Evolutionary conservation across 2,888 invertebrate species (phyloP).

Genomic region (Spicauda simplicius): DNA sequence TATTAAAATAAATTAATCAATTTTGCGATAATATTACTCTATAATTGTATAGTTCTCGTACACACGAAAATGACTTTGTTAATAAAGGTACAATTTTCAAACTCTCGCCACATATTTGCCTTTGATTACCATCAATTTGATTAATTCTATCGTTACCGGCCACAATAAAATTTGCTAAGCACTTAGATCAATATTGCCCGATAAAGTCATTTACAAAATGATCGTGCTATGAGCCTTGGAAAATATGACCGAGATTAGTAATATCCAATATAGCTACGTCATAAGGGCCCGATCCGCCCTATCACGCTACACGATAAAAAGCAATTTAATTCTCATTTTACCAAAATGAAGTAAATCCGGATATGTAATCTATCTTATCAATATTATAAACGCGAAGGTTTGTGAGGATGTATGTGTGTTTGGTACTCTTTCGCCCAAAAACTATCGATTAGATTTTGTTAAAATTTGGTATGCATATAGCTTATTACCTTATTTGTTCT

Average conservation of each 20-base stretch:
- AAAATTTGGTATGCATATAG: too few relatives aligned
- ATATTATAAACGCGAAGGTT: too few relatives aligned
- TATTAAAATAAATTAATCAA: too few relatives aligned
- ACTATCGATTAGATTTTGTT: too few relatives aligned
- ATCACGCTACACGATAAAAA: slow-evolving; percentile 9
- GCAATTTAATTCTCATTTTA: slow-evolving; percentile 17
- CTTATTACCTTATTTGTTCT: too few relatives aligned
- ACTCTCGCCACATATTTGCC: background rate
- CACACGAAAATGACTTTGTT: too few relatives aligned
- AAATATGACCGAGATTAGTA: slow-evolving; percentile 8
- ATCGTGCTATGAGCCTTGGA: slow-evolving; percentile 1
- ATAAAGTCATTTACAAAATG: slow-evolving; percentile 4
- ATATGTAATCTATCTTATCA: background rate
- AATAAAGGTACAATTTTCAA: too few relatives aligned
- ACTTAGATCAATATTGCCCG: background rate
- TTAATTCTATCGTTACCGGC: background rate
- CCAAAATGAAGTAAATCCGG: too few relatives aligned
- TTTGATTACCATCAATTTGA: slow-evolving; percentile 1
- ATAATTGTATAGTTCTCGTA: too few relatives aligned
- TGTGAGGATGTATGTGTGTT: too few relatives aligned
- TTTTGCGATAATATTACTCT: too few relatives aligned
- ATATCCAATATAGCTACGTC: background rate
- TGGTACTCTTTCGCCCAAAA: too few relatives aligned
- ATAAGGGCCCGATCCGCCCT: slow-evolving; percentile 8
- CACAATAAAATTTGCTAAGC: background rate